A percentile compares a stretch with the other conserved stretches of the same genome.
phyloP scores from a whole-genome alignment of 2,888 invertebrate genomes.

The Alviniconcha strummeri region DNA sequence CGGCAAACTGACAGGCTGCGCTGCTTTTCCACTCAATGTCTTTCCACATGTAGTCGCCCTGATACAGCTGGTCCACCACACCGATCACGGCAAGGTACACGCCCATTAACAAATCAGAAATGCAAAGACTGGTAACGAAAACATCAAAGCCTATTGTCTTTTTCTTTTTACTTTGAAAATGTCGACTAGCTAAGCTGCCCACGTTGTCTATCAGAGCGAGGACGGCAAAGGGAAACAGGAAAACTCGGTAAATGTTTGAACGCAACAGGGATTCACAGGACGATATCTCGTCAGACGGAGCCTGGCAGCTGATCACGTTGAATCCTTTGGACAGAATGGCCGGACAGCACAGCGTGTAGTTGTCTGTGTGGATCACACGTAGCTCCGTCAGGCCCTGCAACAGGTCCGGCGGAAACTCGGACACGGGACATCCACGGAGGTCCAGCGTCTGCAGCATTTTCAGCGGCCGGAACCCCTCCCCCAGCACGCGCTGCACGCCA shows the following conservation, averaged over 20 bases:
- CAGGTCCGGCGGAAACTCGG: background rate
- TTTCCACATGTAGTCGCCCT: background rate
- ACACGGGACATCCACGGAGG: background rate
- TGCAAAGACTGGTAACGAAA: background rate
- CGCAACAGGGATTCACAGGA: constrained; percentile 1
- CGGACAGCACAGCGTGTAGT: constrained; percentile 13
- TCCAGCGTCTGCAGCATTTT: background rate
- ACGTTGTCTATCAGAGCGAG: background rate
- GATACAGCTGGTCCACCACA: background rate
- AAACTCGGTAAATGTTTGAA: background rate
- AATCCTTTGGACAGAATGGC: background rate
- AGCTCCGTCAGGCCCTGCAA: constrained; percentile 16
- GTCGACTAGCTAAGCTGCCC: background rate
- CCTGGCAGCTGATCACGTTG: background rate
- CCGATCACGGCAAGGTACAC: constrained; percentile 1
- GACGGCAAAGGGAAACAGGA: background rate
- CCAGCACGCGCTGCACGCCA: background rate
- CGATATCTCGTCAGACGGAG: constrained; percentile 5
- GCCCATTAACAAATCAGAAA: constrained; percentile 8
- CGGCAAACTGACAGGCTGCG: background rate
- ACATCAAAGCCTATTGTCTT: background rate
- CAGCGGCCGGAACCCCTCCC: background rate
- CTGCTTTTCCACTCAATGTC: background rate
- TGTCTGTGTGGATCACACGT: constrained; percentile 34
- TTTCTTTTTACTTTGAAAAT: background rate